Conservation (phyloP, 2,113 vertebrate genomes). For the Suricata suricatta region DNA sequence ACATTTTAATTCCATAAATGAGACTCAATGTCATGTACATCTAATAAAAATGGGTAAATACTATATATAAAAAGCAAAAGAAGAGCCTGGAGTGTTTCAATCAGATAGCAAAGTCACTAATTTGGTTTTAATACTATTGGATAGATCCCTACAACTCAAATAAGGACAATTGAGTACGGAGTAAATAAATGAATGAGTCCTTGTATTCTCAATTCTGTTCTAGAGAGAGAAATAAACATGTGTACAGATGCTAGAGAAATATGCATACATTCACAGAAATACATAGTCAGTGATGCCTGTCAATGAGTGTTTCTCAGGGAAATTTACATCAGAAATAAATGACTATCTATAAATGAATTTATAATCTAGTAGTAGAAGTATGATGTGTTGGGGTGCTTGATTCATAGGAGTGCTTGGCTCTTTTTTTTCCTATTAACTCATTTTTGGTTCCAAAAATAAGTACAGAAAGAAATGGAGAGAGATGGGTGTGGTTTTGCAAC, state of each 20-base stretch:
- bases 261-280: background rate
- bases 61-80: background rate
- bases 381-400: background rate
- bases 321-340: background rate
- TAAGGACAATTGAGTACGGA: background rate
- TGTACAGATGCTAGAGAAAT: background rate
- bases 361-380: background rate
- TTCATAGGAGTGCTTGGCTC: background rate
- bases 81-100: background rate
- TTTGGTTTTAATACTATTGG: slow-evolving; percentile 9
- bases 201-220: background rate
- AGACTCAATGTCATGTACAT: background rate
- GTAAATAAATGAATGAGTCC: background rate
- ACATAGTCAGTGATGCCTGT: background rate
- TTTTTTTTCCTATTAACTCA: background rate
- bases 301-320: background rate
- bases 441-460: background rate
- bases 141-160: background rate
- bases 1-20: background rate
- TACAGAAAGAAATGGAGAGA: background rate
- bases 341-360: background rate
- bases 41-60: background rate
- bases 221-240: background rate
- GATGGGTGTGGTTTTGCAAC: background rate
- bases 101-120: background rate